These are phyloP conservation scores for Bergia puertoricense DNA, from an alignment of 92 coral and sea anemone species.

Conservation along the genomic window DNA sequence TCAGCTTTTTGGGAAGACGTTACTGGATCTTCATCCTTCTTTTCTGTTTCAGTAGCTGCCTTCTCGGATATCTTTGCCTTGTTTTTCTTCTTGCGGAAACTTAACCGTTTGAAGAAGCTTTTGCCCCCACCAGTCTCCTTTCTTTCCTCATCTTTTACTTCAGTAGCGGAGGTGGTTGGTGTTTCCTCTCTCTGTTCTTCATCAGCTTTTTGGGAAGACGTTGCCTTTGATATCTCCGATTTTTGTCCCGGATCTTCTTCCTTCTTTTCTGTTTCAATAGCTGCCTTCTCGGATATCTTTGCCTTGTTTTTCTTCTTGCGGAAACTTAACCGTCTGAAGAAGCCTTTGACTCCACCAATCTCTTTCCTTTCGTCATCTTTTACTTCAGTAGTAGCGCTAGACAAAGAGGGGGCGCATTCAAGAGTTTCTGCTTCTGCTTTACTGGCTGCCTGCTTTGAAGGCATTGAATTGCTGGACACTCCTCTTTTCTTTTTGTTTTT, in stretches of 20 bases:
- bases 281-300: neutral
- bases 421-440: neutral
- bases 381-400: neutral
- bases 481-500: neutral
- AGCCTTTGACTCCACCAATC: neutral
- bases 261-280: neutral
- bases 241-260: neutral
- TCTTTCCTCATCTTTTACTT: no score
- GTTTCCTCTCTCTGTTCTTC: neutral
- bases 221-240: neutral
- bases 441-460: no score
- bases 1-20: neutral
- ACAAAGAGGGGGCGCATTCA: neutral
- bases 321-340: conserved; percentile 29
- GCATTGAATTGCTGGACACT: neutral
- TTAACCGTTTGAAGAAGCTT: conserved; percentile 12
- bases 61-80: neutral
- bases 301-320: conserved; percentile 7
- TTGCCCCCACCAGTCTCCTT: neutral
- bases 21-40: no score
- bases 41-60: neutral
- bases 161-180: neutral
- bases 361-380: neutral
- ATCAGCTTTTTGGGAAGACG: neutral
- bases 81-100: conserved; percentile 16